Evolutionary conservation across 2,797 vertebrate species (phyloP), one percentile per base, ranked within the genome.

Genomic region (Gymnothorax reevesii): DNA sequence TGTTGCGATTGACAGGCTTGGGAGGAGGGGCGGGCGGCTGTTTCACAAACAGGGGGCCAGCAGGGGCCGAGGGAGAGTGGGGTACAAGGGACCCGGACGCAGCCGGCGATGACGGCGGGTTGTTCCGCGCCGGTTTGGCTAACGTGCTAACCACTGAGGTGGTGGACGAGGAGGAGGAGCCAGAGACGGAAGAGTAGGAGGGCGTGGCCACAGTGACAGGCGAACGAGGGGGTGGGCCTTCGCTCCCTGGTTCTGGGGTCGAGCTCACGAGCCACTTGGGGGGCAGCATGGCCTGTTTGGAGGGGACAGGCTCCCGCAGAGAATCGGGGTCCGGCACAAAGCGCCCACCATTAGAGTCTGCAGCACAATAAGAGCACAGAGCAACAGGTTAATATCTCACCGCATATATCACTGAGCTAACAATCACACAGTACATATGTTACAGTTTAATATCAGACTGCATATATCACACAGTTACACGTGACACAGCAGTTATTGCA

Each of bases 21-120:
- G 99, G 99, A 20, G 98, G 98, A 62, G 98, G 98, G 59, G 97
- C 0, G 0, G 98, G 98, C 1, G 98, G 98, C 89, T 99, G 98
- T 91, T 98, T 99, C 92, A 94, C 88, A 89, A 90, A 93, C 87
- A 94, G 96, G 88, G 93, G 64, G 82, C 33, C 33, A 22, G 87
- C 88, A 33, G 84, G 55, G 1, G 88, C 75, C 12, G 86, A 87
- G 57, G 86, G 83, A 55, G 90, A 85, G 69, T 42, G 33, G 33
- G 85, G 84, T 27, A 62, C 60, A 4, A 87, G 86, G 57, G 87
- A 80, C 64, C 55, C 83, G 4, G 87, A 80, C 64, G 49, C 83
- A 3, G 86, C 84, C 1, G 91, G 87, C 10, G 95, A 57, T 84
- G 90, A 89, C 91, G 95, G 94, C 64, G 95, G 93, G 91, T 93